Evolutionary conservation across 2,888 invertebrate genomes (phyloP).

Genomic region (Chrysotoxum bicinctum): DNA sequence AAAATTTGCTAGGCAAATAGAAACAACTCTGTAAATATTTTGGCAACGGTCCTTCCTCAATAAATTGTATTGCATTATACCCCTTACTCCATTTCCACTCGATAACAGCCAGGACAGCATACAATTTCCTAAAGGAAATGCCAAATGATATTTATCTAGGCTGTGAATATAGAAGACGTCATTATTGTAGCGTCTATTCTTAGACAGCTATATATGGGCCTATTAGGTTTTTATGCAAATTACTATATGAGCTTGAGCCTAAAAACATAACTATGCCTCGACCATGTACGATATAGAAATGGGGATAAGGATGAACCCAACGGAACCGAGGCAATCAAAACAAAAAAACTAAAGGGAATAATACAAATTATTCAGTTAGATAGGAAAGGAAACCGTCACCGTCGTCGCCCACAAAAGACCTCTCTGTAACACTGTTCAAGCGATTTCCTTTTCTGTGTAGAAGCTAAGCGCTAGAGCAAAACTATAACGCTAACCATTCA

Average conservation of each 20-base stretch:
- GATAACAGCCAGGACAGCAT: neutral
- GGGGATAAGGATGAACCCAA: conserved; percentile 5
- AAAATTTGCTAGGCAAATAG: neutral
- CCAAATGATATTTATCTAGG: conserved; percentile 35
- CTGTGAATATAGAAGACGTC: conserved; percentile 34
- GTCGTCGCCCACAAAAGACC: conserved; percentile 12
- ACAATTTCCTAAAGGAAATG: conserved; percentile 10
- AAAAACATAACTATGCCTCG: neutral
- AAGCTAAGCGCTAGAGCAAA: conserved; percentile 25
- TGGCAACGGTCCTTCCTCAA: conserved; percentile 4
- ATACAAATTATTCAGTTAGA: conserved; percentile 59
- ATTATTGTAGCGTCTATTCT: conserved; percentile 29
- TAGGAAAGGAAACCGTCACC: conserved; percentile 52
- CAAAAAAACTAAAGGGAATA: conserved; percentile 9
- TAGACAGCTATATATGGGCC: neutral
- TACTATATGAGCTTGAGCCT: conserved; percentile 22
- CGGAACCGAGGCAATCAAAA: conserved; percentile 32
- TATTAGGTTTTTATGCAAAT: conserved; percentile 44
- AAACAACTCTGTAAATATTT: neutral
- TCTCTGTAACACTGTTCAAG: neutral
- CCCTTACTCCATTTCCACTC: neutral
- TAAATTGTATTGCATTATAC: neutral
- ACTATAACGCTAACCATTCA: conserved; percentile 48
- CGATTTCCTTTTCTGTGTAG: conserved; percentile 8
- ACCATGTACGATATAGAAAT: neutral